Base-by-base conservation (phyloP, 2,888 invertebrate genomes). In the Adelognathus sp. region DNA sequence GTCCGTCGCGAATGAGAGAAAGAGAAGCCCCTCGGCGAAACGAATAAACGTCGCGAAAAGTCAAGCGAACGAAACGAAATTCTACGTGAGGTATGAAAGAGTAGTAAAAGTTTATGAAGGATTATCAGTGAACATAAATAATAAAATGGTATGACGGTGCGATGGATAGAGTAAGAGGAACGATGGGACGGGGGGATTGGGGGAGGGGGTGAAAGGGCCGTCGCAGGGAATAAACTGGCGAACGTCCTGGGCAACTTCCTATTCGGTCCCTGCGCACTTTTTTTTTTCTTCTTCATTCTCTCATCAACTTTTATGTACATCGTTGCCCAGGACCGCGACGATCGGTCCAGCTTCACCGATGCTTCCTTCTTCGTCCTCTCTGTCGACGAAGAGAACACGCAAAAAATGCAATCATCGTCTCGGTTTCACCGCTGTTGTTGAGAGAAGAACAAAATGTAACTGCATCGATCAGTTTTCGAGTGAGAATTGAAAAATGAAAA, bases 61-160 rank as follows among this genome's bases (percentile, higher is more conserved):
- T n/a, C n/a, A n/a, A 52, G 58, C 60, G 9, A 29, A 36, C 16
- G 61, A 5, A 50, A 67, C 71, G 64, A 72, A 44, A 76, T 80
- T 60, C 27, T 39, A 21, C 61, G 76, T 74, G 81, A 83, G 81
- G 80, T 80, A 82, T 79, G 78, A 80, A 50, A n/a, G 73, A 76
- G 71, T 61, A 80, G 46, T 54, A 77, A 80, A 27, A 67, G 52
- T 67, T n/a, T 78, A 74, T 50, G 66, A 67, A 64, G 56, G 61
- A 72, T 80, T 79, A 78, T 75, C 81, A 82, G 83, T 80, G 79
- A 79, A 73, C 81, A 83, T 85, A 85, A 84, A 84, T 85, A 84
- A 81, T 76, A 72, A 56, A 69, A 79, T 60, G 69, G 60, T n/a
- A n/a, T 60, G 67, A 74, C 61, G 74, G 50, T 66, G 67, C 36